A percentile compares a stretch with the other conserved stretches of the same genome.
These are phyloP conservation scores for Eudiplozoon nipponicum DNA, from an alignment of 2,888 invertebrate genomes.

Conservation along the genomic window DNA sequence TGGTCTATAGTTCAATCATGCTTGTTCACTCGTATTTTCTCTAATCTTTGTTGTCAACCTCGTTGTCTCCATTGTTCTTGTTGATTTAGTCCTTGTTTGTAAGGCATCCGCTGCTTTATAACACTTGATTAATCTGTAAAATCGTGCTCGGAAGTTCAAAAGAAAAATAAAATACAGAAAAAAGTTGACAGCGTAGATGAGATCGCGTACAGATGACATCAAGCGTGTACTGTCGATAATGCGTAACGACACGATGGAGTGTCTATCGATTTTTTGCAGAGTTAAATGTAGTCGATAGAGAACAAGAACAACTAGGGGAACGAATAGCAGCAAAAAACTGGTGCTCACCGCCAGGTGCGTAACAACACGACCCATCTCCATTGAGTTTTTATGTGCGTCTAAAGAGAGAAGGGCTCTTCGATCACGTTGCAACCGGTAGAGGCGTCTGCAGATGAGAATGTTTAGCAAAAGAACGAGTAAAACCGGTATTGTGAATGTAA, in stretches of 20 bases:
- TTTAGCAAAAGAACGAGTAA: constrained; percentile 7
- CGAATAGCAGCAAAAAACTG: constrained; percentile 9
- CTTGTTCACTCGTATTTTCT: too few relatives aligned
- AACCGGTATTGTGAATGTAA: constrained; percentile 10
- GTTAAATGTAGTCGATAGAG: constrained; percentile 10
- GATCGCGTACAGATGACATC: constrained; percentile 16
- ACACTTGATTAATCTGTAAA: too few relatives aligned
- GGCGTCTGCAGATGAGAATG: constrained; percentile 9
- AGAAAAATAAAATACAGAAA: constrained; percentile 15
- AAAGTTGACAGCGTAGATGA: constrained; percentile 13
- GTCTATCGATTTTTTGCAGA: constrained; percentile 12
- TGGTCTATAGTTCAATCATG: too few relatives aligned
- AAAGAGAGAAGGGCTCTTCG: constrained; percentile 6
- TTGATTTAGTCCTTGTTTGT: too few relatives aligned
- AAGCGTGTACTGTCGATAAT: constrained; percentile 12
- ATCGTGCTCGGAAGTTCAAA: constrained; percentile 10
- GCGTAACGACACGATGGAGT: constrained; percentile 6
- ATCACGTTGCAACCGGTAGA: constrained; percentile 7
- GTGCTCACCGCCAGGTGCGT: constrained; percentile 14
- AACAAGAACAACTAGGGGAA: constrained; percentile 12
- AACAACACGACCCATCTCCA: constrained; percentile 13
- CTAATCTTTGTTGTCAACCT: too few relatives aligned
- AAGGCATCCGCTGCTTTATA: too few relatives aligned
- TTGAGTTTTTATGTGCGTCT: constrained; percentile 6
- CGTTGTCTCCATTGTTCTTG: too few relatives aligned